Conservation (phyloP, 2,797 vertebrate species). For the Melopsittacus undulatus region DNA sequence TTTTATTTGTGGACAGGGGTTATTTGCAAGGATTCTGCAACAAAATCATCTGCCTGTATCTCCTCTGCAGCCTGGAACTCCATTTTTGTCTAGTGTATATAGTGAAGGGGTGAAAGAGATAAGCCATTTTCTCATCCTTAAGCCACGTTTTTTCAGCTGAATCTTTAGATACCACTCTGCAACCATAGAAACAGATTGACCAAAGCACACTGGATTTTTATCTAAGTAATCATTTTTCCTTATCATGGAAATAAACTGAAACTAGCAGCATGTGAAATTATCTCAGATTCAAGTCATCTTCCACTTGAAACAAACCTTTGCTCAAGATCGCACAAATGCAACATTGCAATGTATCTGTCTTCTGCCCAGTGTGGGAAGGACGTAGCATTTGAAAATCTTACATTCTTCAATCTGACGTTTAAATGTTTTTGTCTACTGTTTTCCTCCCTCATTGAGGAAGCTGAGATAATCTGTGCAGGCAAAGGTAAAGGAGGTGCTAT, state of each 20-base stretch:
- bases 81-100: background rate
- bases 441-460: background rate
- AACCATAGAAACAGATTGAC: conserved; percentile 27
- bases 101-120: background rate
- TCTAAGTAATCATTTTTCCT: conserved; percentile 12
- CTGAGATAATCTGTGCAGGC: background rate
- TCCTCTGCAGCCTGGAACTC: background rate
- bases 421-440: background rate
- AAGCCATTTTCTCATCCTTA: background rate
- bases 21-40: conserved; percentile 13
- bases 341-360: rapidly evolving
- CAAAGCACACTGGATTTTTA: conserved; percentile 4
- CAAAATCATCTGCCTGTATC: background rate
- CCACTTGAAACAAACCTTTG: background rate
- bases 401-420: background rate
- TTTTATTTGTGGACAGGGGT: background rate
- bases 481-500: background rate
- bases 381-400: background rate
- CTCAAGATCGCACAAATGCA: background rate
- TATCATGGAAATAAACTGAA: conserved; percentile 17
- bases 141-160: background rate
- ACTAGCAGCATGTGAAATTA: background rate
- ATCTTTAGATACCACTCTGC: conserved; percentile 13
- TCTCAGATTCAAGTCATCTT: conserved; percentile 1
- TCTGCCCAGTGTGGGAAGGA: background rate